Evolutionary conservation across 2,888 invertebrate genomes (phyloP), one percentile per base, ranked within the genome.

Genomic region (Allygus modestus): DNA sequence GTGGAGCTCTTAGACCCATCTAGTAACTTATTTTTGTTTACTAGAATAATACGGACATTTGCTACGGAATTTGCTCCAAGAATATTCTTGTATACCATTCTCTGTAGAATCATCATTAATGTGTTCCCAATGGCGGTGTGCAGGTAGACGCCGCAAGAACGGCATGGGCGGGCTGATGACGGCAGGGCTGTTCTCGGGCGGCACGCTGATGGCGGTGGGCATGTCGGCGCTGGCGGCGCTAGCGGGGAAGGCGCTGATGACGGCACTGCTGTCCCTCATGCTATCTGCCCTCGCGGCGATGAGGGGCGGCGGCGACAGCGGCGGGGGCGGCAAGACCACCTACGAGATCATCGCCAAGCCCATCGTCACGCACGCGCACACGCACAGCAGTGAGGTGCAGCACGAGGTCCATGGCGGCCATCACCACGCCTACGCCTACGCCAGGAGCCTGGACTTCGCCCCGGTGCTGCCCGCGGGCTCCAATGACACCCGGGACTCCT

Each of bases 341-440:
- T 97, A 97, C 89, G 96, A 97, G 91, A 96, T 97, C 85, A 94
- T 97, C 9, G 94, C 96, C 61, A 96, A 96, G 88, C 96, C 96
- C 0, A 92, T 96, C 0, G 96, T 96, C 89, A 93, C 94, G 0
- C 94, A 94, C 88, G 92, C 94, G 1, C 94, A 94, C 88, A 93
- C 94, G 0, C 94, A 95, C 88, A 92, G 92, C 71, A 90, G 92
- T 1, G 94, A 94, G 85, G 94, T 95, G 85, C 94, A 94, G 85
- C 94, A 94, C 85, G 90, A 90, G 20, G 92, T 93, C 28, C 93
- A 93, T 86, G 69, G 69, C 20, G 83, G 84, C 15, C 75, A 61
- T 28, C 75, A 71, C 41, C 84, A 88, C 15, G 88, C 88, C 26
- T 86, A 86, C 28, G 88, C 87, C 4, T 92, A 92, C 92, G 88